Conservation (phyloP, 1,140 invertebrate genomes). For the Orchesella cincta region DNA sequence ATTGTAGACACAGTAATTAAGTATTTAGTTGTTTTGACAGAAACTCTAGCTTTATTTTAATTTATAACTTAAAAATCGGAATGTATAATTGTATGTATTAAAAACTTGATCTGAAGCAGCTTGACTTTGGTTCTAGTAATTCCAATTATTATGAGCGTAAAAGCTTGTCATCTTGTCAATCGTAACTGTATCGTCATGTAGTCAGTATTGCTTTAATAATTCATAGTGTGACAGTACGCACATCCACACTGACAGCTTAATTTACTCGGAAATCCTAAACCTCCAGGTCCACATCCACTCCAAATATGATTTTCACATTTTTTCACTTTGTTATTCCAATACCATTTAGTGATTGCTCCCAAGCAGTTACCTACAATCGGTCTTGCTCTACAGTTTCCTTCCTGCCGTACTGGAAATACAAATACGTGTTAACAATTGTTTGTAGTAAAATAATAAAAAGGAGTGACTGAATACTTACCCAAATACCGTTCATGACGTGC, state of each 20-base stretch:
- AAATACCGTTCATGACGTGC: not conserved
- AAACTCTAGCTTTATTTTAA: too few relatives aligned
- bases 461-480: not conserved
- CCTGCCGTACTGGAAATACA: not conserved
- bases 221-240: slow-evolving; percentile 6
- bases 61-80: too few relatives aligned
- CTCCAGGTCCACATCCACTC: slow-evolving; percentile 2
- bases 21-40: too few relatives aligned
- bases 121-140: too few relatives aligned
- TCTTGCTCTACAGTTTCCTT: not conserved
- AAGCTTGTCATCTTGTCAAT: too few relatives aligned
- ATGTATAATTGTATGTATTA: too few relatives aligned
- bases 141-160: too few relatives aligned
- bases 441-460: not conserved
- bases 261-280: not conserved
- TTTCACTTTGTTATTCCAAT: not conserved
- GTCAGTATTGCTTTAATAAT: too few relatives aligned
- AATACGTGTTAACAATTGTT: not conserved
- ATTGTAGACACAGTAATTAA: too few relatives aligned
- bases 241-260: slow-evolving; percentile 1
- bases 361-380: not conserved
- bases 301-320: slow-evolving; percentile 18
- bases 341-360: not conserved
- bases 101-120: too few relatives aligned
- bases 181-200: too few relatives aligned